Conservation (phyloP, 2,797 vertebrate species). For the Myoxocephalus aenaeus region DNA sequence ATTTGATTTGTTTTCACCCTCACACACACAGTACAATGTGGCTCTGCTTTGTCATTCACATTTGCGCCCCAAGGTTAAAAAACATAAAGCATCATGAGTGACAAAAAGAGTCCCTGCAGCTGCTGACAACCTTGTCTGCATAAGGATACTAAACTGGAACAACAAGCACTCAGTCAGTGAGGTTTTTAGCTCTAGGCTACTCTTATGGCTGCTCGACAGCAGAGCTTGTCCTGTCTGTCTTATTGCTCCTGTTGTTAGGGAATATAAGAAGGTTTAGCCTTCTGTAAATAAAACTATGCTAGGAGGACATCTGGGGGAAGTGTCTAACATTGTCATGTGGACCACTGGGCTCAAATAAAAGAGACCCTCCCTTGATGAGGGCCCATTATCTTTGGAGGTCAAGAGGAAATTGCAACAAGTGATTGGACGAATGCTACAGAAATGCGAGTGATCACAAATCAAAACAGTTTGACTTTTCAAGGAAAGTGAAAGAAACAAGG, state of each 20-base stretch:
- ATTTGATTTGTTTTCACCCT: background rate
- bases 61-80: background rate
- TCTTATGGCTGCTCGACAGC: background rate
- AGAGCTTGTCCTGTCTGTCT: background rate
- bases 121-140: constrained; percentile 26
- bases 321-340: constrained; percentile 26
- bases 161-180: constrained; percentile 1
- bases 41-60: constrained; percentile 4
- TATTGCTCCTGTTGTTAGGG: background rate
- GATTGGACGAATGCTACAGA: constrained; percentile 18
- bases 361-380: background rate
- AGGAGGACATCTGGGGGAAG: constrained; percentile 35
- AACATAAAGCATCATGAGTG: background rate
- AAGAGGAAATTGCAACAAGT: constrained; percentile 54
- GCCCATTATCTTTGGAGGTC: constrained; percentile 35
- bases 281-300: constrained; percentile 31
- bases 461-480: constrained; percentile 30
- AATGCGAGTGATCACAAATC: constrained; percentile 37
- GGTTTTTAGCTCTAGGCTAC: background rate
- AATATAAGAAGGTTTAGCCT: background rate
- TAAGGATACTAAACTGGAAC: constrained; percentile 4
- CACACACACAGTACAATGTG: background rate
- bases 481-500: constrained; percentile 23
- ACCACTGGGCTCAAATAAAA: constrained; percentile 10
- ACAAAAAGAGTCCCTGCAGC: constrained; percentile 22